A percentile compares a stretch with the other conserved stretches of the same genome.
These are phyloP conservation scores for Eupithecia insigniata DNA, from an alignment of 2,888 invertebrate genomes.

Conservation along the genomic window DNA sequence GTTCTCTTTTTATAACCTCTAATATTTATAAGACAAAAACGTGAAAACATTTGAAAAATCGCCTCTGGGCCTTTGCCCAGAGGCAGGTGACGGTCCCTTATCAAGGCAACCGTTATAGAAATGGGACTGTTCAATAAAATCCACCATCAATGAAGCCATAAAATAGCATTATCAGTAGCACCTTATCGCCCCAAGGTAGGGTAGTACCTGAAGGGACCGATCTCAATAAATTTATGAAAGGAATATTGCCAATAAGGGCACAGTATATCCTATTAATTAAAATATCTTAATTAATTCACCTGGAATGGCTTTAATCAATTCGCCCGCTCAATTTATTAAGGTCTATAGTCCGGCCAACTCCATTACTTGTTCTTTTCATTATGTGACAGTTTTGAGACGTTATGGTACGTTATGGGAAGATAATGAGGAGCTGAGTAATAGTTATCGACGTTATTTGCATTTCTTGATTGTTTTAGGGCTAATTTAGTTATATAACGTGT, in stretches of 20 bases:
- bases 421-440: conserved; percentile 17
- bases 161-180: conserved; percentile 62
- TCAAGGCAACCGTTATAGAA: conserved; percentile 12
- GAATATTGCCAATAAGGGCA: conserved; percentile 83
- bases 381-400: conserved; percentile 45
- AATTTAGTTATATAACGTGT: not conserved
- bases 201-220: conserved; percentile 73
- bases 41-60: not conserved
- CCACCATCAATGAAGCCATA: conserved; percentile 46
- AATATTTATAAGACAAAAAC: not conserved
- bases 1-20: not conserved
- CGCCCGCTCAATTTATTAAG: conserved; percentile 81
- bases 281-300: conserved; percentile 84
- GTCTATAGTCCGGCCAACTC: conserved; percentile 63
- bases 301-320: conserved; percentile 84
- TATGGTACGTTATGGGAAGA: conserved; percentile 22
- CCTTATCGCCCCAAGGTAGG: conserved; percentile 72
- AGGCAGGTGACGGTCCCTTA: conserved; percentile 9
- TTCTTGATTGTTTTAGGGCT: not conserved
- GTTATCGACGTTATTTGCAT: not conserved
- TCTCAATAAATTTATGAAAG: conserved; percentile 84
- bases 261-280: conserved; percentile 84
- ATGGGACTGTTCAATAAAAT: conserved; percentile 37
- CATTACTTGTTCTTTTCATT: conserved; percentile 50
- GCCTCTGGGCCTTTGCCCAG: not conserved